Evolutionary conservation across 2,113 vertebrate genomes (phyloP), one percentile per base, ranked within the genome.

Genomic region (Cygnus atratus): DNA sequence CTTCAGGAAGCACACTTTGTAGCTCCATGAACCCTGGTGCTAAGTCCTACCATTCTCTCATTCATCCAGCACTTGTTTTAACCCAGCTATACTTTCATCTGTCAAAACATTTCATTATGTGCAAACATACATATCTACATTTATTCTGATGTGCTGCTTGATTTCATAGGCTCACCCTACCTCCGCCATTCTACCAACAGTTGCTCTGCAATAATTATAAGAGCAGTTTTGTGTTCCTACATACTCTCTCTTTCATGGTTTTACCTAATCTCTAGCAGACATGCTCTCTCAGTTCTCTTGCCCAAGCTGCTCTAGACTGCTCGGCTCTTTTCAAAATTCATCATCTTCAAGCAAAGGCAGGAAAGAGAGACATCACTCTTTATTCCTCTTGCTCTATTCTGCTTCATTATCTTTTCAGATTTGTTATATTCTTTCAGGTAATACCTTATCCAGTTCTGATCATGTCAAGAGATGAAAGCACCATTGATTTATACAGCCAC

Each of bases 1-100:
- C 0, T 1, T 33, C 41, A 24, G 3, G 18, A 81, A 11, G 12
- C 35, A 81, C 22, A n/a, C 29, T 13, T 52, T 3, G 9, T 16
- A 54, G 26, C 13, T 3, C 13, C 50, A 52, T 14, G 6, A 81
- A 74, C 7, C 37, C 14, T 37, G 37, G 28, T 33, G 37, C 29
- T 61, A 41, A 28, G 19, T 54, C 13, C 33, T 55, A 50, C 11
- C n/a, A 43, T 28, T 74, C n/a, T 50, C 31, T 62, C 58, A 20
- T 15, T 88, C 43, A 59, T 44, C 8, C 39, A 88, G 8, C 6
- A 67, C 7, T 68, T 62, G 13, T 43, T 72, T n/a, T 29, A 85
- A 66, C 25, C 31, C 44, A 76, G 18, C 29, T 75, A 58, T 25
- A 41, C 6, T 72, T 84, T 25, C 1, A 2, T 52, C 50, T 75